Conservation (phyloP, 2,113 vertebrate genomes). For the Chrysemys picta region DNA sequence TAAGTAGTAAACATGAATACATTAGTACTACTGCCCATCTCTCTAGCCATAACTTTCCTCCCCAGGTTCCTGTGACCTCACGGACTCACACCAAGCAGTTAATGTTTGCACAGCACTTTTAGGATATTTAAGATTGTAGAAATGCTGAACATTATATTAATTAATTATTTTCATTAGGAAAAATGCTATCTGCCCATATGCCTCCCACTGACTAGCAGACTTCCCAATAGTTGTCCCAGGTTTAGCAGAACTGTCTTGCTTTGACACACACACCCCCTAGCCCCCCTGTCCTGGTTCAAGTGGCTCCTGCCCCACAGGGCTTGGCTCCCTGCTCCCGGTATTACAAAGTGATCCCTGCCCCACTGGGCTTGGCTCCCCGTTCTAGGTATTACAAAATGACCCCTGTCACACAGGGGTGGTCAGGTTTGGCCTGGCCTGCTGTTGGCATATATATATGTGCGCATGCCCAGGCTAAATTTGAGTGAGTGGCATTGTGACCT, state of each 20-base stretch:
- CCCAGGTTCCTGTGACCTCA: background rate
- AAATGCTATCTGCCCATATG: background rate
- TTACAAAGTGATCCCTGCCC: background rate
- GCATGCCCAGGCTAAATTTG: background rate
- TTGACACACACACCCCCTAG: background rate
- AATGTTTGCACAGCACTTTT: background rate
- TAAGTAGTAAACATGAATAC: background rate
- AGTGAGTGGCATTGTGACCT: background rate
- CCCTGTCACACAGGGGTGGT: background rate
- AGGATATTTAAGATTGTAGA: background rate
- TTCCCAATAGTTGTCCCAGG: background rate
- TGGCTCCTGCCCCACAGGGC: background rate
- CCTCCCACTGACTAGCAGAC: background rate
- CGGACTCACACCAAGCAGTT: background rate
- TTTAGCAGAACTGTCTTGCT: background rate
- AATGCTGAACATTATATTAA: background rate
- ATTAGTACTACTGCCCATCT: background rate
- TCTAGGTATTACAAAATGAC: background rate
- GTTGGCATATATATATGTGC: too few relatives aligned
- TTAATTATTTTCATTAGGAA: background rate
- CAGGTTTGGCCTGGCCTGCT: background rate
- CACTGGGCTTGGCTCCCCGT: background rate
- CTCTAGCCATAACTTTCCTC: background rate
- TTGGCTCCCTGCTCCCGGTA: background rate
- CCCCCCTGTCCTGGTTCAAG: background rate